These are phyloP conservation scores for Dasyornis broadbenti DNA, from an alignment of 2,113 vertebrate genomes.

Conservation along the genomic window DNA sequence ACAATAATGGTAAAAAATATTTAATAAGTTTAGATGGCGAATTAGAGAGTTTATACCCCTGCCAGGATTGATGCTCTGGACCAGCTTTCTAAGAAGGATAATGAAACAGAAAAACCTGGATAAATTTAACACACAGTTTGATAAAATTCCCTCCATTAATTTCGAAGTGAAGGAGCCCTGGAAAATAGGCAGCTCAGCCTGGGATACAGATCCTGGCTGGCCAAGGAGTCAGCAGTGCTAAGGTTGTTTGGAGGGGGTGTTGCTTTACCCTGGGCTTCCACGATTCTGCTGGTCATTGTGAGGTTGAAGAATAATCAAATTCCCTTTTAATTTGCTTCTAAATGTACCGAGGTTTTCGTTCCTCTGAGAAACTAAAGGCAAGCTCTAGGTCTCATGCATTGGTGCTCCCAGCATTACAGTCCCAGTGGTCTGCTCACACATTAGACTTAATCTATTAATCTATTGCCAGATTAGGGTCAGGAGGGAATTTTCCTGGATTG, in stretches of 20 bases:
- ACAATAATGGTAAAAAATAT: background rate
- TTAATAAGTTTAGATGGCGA: background rate
- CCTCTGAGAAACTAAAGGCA: background rate
- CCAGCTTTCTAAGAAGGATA: background rate
- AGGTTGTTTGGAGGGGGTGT: background rate
- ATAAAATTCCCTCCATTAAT: background rate
- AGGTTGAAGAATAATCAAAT: background rate
- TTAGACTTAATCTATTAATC: background rate
- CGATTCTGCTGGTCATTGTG: background rate
- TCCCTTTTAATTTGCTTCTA: background rate
- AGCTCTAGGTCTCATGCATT: background rate
- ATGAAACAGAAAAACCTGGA: background rate
- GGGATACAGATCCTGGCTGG: background rate
- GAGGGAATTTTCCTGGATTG: conserved; percentile 38
- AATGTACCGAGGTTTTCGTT: background rate
- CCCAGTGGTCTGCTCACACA: background rate
- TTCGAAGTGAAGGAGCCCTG: background rate
- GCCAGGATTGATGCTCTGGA: background rate
- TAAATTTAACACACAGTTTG: background rate
- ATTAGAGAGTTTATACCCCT: background rate
- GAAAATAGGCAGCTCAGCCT: background rate
- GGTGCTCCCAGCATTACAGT: background rate
- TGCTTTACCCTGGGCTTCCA: background rate
- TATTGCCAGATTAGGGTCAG: conserved; percentile 55
- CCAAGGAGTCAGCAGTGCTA: background rate